Percentiles rank a stretch among this genome's conserved stretches.
Conservation (phyloP, 1,140 invertebrate genomes). For the Brachionus rubens region DNA sequence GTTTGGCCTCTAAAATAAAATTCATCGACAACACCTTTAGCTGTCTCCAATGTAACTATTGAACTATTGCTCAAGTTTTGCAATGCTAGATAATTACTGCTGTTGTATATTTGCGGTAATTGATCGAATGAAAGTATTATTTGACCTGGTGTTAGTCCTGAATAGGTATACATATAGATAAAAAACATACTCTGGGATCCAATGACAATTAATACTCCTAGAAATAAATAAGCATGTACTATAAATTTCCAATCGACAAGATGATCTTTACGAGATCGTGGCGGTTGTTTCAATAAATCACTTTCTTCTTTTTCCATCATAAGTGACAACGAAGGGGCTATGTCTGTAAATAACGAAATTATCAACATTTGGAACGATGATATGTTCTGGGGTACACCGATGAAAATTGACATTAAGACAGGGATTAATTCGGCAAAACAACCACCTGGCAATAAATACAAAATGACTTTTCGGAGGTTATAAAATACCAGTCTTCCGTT, state of each 20-base stretch:
- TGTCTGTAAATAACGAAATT: conserved; percentile 13
- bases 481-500: conserved; percentile 66
- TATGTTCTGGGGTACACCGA: conserved; percentile 3
- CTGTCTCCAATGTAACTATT: not conserved
- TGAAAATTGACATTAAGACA: conserved; percentile 8
- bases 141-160: not conserved
- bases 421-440: not conserved
- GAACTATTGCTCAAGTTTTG: too few relatives aligned
- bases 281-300: not conserved
- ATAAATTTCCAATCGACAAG: conserved; percentile 24
- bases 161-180: not conserved
- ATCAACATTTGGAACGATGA: conserved; percentile 30
- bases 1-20: not conserved
- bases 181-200: conserved; percentile 23
- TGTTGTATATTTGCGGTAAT: conserved; percentile 8
- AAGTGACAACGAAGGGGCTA: conserved; percentile 9
- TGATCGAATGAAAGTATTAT: conserved; percentile 11
- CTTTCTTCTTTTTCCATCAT: conserved; percentile 40
- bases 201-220: not conserved
- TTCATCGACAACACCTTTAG: not conserved
- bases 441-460: conserved; percentile 17
- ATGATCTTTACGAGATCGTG: not conserved
- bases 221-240: conserved; percentile 22
- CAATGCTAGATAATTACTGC: not conserved
- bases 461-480: conserved; percentile 18